These are phyloP conservation scores for Ips typographus DNA, from an alignment of 1,140 invertebrate species.

Conservation along the genomic window DNA sequence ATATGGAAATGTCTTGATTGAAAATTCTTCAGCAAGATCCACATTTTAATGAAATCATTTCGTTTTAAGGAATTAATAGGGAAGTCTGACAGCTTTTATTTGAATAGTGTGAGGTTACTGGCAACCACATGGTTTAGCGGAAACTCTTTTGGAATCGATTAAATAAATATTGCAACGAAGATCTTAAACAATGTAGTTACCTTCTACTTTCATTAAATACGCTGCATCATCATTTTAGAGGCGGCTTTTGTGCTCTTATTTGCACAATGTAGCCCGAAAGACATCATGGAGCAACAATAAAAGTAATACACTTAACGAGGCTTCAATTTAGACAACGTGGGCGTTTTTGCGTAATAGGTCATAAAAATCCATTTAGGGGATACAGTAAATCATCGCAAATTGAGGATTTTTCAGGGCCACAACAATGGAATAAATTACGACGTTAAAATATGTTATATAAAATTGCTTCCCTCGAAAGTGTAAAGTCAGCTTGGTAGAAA, in stretches of 20 bases:
- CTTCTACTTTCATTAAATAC: not conserved
- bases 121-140: too few species aligned
- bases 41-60: too few species aligned
- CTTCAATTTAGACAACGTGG: constrained; percentile 17
- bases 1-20: too few species aligned
- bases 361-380: constrained; percentile 9
- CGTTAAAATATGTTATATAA: constrained; percentile 5
- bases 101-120: too few species aligned
- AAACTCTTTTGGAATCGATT: too few species aligned
- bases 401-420: not conserved
- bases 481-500: not conserved
- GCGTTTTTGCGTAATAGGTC: constrained; percentile 14
- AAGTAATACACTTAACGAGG: constrained; percentile 13
- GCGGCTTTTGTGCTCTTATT: not conserved
- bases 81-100: too few species aligned
- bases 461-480: not conserved
- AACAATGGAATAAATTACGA: constrained; percentile 11
- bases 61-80: too few species aligned
- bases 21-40: too few species aligned
- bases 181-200: too few species aligned
- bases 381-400: constrained; percentile 11
- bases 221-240: constrained; percentile 7
- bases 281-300: constrained; percentile 8
- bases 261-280: not conserved
- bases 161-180: too few species aligned